Evolutionary conservation across 1,140 invertebrate genomes (phyloP).

Genomic region (Drosophila sturtevanti): DNA sequence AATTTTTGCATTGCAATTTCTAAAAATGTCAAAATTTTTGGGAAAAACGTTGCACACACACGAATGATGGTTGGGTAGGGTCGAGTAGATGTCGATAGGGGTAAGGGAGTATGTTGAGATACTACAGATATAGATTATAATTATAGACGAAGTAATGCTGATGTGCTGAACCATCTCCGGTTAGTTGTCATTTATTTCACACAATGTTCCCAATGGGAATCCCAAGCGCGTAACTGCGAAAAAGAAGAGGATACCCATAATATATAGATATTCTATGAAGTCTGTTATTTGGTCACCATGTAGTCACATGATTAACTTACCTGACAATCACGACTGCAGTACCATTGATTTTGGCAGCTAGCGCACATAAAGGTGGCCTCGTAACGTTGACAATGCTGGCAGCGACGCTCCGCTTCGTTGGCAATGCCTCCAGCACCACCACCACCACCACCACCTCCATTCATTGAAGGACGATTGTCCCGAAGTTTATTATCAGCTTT

Average conservation of each 20-base stretch:
- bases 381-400: slow-evolving; percentile 91
- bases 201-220: slow-evolving; percentile 47
- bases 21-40: background rate
- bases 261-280: too few relatives aligned
- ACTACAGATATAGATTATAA: slow-evolving; percentile 34
- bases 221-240: slow-evolving; percentile 48
- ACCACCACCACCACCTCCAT: slow-evolving; percentile 41
- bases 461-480: background rate
- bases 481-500: slow-evolving; percentile 8
- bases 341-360: slow-evolving; percentile 94
- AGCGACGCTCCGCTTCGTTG: slow-evolving; percentile 81
- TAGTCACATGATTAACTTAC: slow-evolving; percentile 83
- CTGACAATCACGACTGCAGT: slow-evolving; percentile 94
- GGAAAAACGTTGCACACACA: background rate
- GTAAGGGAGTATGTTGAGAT: slow-evolving; percentile 12
- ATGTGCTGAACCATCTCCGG: slow-evolving; percentile 20
- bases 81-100: too few relatives aligned
- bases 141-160: slow-evolving; percentile 66
- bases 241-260: background rate
- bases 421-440: slow-evolving; percentile 33
- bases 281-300: background rate
- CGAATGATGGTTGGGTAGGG: background rate
- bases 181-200: slow-evolving; percentile 23
- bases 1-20: background rate
- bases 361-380: slow-evolving; percentile 93